Conservation (phyloP, 2,113 vertebrate species). For the Terrapene triunguis region DNA sequence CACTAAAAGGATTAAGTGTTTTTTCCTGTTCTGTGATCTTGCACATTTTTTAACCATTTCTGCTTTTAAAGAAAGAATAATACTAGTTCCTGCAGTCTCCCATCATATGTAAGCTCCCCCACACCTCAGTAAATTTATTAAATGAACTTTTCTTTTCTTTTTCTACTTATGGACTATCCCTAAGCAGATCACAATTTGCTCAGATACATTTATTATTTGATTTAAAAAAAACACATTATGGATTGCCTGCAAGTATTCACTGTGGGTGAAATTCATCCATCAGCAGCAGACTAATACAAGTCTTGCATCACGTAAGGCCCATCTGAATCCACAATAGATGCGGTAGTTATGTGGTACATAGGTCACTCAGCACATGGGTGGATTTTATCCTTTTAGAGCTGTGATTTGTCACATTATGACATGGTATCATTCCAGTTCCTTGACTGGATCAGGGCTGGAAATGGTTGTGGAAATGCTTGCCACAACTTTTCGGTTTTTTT, state of each 20-base stretch:
- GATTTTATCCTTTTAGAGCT: not conserved
- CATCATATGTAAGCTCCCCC: not conserved
- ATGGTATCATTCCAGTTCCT: not conserved
- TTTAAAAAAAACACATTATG: not conserved
- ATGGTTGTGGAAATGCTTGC: slow-evolving; percentile 13
- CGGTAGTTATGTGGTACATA: not conserved
- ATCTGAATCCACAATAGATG: not conserved
- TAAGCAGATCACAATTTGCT: not conserved
- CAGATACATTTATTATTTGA: not conserved
- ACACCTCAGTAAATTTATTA: not conserved
- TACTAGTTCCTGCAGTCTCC: not conserved
- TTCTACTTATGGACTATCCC: not conserved
- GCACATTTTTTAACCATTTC: not conserved
- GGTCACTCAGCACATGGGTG: not conserved
- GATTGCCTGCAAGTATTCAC: not conserved
- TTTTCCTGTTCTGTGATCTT: not conserved
- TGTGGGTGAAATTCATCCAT: not conserved
- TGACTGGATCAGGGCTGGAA: not conserved
- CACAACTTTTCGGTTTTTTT: not conserved
- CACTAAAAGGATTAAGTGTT: not conserved
- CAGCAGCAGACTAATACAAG: not conserved
- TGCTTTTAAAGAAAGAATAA: not conserved
- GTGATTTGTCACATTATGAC: not conserved
- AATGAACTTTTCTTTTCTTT: not conserved
- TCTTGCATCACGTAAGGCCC: not conserved